These are phyloP conservation scores for Drosophila parvula DNA, from an alignment of 1,140 invertebrate species.

Conservation along the genomic window DNA sequence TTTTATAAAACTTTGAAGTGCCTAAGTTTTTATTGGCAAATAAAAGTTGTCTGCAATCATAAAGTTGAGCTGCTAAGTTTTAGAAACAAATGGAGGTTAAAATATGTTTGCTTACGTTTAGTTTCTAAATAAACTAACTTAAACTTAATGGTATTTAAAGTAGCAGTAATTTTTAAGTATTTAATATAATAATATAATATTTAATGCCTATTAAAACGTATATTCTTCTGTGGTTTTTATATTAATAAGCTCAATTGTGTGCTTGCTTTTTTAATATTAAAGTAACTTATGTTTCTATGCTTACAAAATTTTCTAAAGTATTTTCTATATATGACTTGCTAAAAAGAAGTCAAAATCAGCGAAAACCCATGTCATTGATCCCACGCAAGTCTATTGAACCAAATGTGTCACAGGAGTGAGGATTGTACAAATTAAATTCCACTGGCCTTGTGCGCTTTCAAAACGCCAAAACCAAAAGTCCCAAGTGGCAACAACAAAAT, in stretches of 20 bases:
- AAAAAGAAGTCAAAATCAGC: neutral
- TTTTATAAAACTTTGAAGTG: neutral
- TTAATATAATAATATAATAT: too few relatives aligned
- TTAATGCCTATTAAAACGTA: too few relatives aligned
- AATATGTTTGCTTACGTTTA: neutral
- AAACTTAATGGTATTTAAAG: too few relatives aligned
- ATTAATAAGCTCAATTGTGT: neutral
- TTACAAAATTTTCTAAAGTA: neutral
- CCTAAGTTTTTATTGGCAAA: neutral
- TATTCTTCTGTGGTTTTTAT: too few relatives aligned
- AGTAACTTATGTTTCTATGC: too few relatives aligned
- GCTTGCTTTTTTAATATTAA: neutral
- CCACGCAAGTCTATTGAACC: conserved; percentile 22
- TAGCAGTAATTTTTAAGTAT: neutral
- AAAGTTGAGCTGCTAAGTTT: neutral
- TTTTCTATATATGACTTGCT: neutral
- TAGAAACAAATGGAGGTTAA: neutral
- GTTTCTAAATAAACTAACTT: neutral
- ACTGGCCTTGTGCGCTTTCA: conserved; percentile 42
- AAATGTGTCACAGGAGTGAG: conserved; percentile 49
- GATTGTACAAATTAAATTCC: conserved; percentile 53
- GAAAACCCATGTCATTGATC: neutral
- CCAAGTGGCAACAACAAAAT: conserved; percentile 6
- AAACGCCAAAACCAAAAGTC: conserved; percentile 15
- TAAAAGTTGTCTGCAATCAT: neutral